phyloP scores from a whole-genome alignment of 2,797 vertebrate genomes.

The Brachymystax lenok region DNA sequence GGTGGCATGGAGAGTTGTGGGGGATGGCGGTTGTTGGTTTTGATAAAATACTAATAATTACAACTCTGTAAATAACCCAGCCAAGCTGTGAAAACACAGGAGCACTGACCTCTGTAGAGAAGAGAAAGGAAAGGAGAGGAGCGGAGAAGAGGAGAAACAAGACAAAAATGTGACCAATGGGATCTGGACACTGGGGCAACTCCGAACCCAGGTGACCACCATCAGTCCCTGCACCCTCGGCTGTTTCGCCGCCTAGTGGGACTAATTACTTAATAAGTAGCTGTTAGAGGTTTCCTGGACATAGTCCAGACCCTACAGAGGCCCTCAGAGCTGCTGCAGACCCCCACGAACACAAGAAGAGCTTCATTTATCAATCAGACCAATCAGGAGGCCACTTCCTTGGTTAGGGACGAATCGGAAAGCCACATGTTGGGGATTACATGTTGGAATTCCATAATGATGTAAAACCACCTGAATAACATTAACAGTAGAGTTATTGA shows the following conservation, averaged over 20 bases:
- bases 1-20: constrained; percentile 27
- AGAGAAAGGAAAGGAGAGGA: constrained; percentile 46
- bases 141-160: neutral
- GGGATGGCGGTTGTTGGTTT: constrained; percentile 46
- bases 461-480: constrained; percentile 53
- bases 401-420: constrained; percentile 53
- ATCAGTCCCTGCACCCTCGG: constrained; percentile 63
- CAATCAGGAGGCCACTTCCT: constrained; percentile 77
- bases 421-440: constrained; percentile 77
- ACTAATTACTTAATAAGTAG: constrained; percentile 87
- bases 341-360: constrained; percentile 71
- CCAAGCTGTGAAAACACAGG: constrained; percentile 69
- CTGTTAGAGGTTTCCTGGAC: constrained; percentile 92
- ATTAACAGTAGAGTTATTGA: constrained; percentile 58
- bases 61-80: constrained; percentile 51
- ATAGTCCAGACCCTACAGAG: constrained; percentile 88
- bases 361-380: constrained; percentile 84
- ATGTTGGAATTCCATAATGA: constrained; percentile 53
- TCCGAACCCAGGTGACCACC: constrained; percentile 72
- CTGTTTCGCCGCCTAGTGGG: constrained; percentile 52
- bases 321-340: constrained; percentile 60
- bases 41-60: constrained; percentile 67
- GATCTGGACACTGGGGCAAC: constrained; percentile 33
- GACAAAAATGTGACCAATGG: constrained; percentile 34
- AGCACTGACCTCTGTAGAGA: constrained; percentile 57